These are phyloP conservation scores for Dicrostonyx torquatus DNA, from an alignment of 2,797 vertebrate species.

Conservation along the genomic window DNA sequence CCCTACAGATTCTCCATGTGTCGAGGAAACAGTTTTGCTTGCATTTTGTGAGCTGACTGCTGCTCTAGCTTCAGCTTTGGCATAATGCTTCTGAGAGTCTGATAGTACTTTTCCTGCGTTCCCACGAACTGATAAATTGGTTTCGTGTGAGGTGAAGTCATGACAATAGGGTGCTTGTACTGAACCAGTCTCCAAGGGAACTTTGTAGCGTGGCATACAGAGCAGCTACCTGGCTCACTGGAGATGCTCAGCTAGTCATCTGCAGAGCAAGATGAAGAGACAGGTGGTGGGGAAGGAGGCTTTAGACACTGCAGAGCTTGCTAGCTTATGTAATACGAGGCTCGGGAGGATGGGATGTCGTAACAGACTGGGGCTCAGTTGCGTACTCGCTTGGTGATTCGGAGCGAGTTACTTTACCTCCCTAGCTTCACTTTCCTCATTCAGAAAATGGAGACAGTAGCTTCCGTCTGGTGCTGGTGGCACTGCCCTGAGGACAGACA, in stretches of 20 bases:
- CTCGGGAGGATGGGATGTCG: neutral
- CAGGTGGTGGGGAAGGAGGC: neutral
- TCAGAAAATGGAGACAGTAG: neutral
- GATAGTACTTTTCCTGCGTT: neutral
- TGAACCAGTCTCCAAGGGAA: neutral
- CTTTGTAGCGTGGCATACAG: neutral
- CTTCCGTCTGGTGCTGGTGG: neutral
- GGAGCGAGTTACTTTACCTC: neutral
- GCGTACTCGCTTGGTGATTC: neutral
- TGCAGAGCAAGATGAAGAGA: conserved; percentile 27
- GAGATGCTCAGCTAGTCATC: neutral
- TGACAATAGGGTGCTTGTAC: neutral
- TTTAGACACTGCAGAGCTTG: neutral
- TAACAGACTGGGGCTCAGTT: neutral
- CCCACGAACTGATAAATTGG: neutral
- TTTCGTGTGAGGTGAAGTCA: neutral
- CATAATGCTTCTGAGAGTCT: neutral
- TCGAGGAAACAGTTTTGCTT: neutral
- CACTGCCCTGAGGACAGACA: neutral
- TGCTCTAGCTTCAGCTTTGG: neutral
- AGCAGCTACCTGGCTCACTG: neutral
- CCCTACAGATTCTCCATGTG: neutral
- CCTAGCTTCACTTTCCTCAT: neutral
- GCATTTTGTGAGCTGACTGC: neutral
- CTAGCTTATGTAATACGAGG: neutral